phyloP scores from a whole-genome alignment of 2,888 invertebrate genomes.

The Auanema sp. region DNA sequence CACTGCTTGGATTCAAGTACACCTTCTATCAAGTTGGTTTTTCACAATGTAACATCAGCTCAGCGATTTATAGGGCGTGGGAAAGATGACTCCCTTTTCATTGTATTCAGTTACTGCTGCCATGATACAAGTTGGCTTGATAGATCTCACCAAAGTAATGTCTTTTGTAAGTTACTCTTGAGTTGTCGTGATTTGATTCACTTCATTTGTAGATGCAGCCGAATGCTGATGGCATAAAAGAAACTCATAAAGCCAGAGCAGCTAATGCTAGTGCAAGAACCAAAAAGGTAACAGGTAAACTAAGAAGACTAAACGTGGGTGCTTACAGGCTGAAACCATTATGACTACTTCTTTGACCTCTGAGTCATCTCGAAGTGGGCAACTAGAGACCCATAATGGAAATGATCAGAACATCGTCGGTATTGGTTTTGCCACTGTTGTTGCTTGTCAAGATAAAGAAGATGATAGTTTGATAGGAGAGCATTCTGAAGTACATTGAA shows the following conservation, averaged over 20 bases:
- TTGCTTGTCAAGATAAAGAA: constrained; percentile 44
- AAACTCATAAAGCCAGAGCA: constrained; percentile 67
- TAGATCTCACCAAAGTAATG: constrained; percentile 84
- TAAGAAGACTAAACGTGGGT: constrained; percentile 3
- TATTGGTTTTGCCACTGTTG: constrained; percentile 44
- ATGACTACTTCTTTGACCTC: constrained; percentile 33
- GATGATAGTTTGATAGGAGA: constrained; percentile 35
- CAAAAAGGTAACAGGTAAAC: constrained; percentile 75
- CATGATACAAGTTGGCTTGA: constrained; percentile 83
- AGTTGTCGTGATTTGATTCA: neutral
- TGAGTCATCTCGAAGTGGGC: neutral
- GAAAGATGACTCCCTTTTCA: constrained; percentile 67
- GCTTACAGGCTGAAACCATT: constrained; percentile 35
- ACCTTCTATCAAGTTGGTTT: constrained; percentile 68
- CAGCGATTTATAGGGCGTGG: constrained; percentile 19
- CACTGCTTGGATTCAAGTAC: constrained; percentile 85
- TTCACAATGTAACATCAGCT: neutral
- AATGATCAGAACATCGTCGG: constrained; percentile 14
- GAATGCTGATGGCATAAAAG: constrained; percentile 40
- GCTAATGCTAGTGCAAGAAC: constrained; percentile 71
- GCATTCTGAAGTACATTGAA: constrained; percentile 66
- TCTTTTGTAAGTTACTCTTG: constrained; percentile 76
- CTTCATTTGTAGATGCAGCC: constrained; percentile 42
- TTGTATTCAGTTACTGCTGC: constrained; percentile 87
- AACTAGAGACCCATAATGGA: neutral